Base-by-base conservation (phyloP, 1,140 invertebrate genomes). In the Reticulitermes speratus region DNA sequence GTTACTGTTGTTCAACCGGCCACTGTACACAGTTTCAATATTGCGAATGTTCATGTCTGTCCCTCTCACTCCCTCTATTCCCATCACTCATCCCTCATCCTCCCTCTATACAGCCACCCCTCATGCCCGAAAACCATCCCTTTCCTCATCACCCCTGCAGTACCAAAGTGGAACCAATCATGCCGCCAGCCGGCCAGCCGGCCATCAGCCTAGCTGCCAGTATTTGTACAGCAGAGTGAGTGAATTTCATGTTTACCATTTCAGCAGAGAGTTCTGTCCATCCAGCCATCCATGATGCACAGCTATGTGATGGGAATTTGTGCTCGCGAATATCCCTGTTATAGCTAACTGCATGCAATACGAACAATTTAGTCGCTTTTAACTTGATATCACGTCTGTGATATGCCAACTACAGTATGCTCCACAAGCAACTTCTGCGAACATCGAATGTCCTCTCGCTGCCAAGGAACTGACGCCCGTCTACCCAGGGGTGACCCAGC, bases 201-300 rank as follows among this genome's bases (percentile, higher is more conserved):
- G 65, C 84, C 84, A 84, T 84, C 84, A 84, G 59, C 84, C 59
- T 84, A 25, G 48, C 83, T 32, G 85, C 75, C 85, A 82, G 59
- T 86, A 86, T 86, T 86, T 86, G 85, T 82, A 86, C 65, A 86
- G 75, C 65, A 65, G 75, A 81, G 85, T 81, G 55, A 85, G 44
- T 85, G 85, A 86, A 86, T 86, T 86, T 86, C 85, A 86, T 86
- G 85, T 86, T 86, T 86, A 86, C 85, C 85, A 86, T 86, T 86
- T 86, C 59, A 69, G 69, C 59, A 82, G 38, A 32, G 85, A 86
- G 85, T 75, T 86, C 45, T 86, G 85, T 86, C 85, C 85, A 65
- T 65, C 85, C 85, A 82, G 25, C 75, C 59, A 86, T 82, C 85
- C 85, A 86, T 86, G 85, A 86, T 86, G 85, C 85, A 86, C 85